Conservation (phyloP, 2,797 vertebrate species). For the Huso huso region DNA sequence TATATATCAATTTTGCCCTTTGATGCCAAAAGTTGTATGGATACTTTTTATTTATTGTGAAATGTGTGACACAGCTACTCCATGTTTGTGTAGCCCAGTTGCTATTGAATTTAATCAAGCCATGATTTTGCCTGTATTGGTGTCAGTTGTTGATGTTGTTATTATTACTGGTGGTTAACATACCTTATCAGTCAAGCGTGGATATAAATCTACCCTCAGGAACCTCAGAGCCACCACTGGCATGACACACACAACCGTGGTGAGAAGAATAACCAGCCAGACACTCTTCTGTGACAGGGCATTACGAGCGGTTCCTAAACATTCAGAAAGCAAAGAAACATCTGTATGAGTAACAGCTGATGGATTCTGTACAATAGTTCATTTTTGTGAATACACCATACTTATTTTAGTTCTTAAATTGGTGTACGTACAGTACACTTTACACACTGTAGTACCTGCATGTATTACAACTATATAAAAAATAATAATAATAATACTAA, state of each 20-base stretch:
- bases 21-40: no score
- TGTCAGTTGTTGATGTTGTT: no score
- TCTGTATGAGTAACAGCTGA: background rate
- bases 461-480: background rate
- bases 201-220: constrained; percentile 58
- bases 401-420: no score
- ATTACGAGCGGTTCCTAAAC: constrained; percentile 60
- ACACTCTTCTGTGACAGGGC: constrained; percentile 59
- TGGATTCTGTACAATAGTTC: background rate
- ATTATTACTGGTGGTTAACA: no score
- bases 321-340: constrained; percentile 1
- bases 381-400: background rate
- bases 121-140: no score
- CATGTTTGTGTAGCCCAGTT: no score
- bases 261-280: constrained; percentile 74
- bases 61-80: no score
- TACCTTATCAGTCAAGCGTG: constrained; percentile 66
- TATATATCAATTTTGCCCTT: no score
- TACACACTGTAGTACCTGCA: background rate
- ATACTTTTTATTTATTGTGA: no score
- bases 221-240: constrained; percentile 60
- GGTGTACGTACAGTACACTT: no score
- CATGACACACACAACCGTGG: constrained; percentile 62
- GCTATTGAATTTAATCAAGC: no score
- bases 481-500: no score